Conservation (phyloP, 2,113 vertebrate species). For the Grammomys dolichurus region DNA sequence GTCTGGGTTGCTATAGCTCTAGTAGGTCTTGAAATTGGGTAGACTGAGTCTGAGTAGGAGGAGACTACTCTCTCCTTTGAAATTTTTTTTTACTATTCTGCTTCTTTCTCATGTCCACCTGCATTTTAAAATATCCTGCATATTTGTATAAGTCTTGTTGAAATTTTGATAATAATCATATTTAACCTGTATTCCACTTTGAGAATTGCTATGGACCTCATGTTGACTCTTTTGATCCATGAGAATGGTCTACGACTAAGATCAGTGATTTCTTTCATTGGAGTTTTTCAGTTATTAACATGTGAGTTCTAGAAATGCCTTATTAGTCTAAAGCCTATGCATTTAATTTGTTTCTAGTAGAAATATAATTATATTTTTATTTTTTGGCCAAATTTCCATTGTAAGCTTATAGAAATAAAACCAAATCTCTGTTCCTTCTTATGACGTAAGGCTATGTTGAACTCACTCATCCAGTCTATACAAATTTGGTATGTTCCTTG, state of each 20-base stretch:
- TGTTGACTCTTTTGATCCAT: neutral
- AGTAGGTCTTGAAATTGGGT: neutral
- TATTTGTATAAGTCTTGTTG: neutral
- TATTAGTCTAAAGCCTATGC: neutral
- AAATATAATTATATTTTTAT: conserved; percentile 4
- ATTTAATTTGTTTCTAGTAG: neutral
- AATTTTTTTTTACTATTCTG: conserved; percentile 11
- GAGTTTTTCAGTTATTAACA: neutral
- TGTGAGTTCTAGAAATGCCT: neutral
- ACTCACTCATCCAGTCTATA: neutral
- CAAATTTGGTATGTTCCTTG: neutral
- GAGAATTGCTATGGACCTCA: neutral
- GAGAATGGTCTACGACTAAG: neutral
- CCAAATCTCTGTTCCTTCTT: neutral
- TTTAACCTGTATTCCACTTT: neutral
- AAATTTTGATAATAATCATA: neutral
- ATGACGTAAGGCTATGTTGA: neutral
- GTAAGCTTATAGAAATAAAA: conserved; percentile 8
- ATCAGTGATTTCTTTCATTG: neutral
- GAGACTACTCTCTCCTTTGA: neutral
- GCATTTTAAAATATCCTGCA: neutral
- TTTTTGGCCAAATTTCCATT: neutral
- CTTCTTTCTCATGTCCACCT: neutral
- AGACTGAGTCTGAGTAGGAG: neutral
- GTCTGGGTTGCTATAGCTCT: neutral